A percentile compares a stretch with the other conserved stretches of the same genome.
phyloP scores from a whole-genome alignment of 2,113 vertebrate genomes.

The Apteryx mantelli region DNA sequence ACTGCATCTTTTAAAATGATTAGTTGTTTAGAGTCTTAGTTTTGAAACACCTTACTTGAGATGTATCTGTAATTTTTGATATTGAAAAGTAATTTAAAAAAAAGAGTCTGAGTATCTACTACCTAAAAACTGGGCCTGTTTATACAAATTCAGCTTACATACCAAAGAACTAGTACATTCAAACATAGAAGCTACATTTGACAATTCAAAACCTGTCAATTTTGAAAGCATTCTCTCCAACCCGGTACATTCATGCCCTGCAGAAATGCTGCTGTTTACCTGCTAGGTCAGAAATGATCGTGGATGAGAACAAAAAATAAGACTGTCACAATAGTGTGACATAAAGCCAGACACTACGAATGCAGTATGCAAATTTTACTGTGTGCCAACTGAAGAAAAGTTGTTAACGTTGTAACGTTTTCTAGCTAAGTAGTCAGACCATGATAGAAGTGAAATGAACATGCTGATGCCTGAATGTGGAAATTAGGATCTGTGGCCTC shows the following conservation, averaged over 20 bases:
- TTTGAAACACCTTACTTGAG: not conserved
- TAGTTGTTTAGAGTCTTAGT: not conserved
- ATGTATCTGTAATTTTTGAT: not conserved
- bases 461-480: not conserved
- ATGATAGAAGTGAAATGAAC: not conserved
- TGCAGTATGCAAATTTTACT: not conserved
- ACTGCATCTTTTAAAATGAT: accelerated
- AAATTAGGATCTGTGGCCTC: not conserved
- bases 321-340: not conserved
- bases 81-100: not conserved
- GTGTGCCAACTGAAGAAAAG: not conserved
- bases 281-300: not conserved
- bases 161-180: not conserved
- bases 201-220: not conserved
- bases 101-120: not conserved
- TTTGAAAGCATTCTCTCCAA: not conserved
- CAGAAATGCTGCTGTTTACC: not conserved
- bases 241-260: not conserved
- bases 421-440: not conserved
- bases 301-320: not conserved
- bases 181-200: not conserved
- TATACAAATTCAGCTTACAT: not conserved
- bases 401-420: not conserved
- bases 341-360: not conserved
- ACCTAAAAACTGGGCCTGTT: not conserved